Evolutionary conservation across 2,113 vertebrate genomes (phyloP), one percentile per base, ranked within the genome.

Genomic region (Hydropotes inermis): DNA sequence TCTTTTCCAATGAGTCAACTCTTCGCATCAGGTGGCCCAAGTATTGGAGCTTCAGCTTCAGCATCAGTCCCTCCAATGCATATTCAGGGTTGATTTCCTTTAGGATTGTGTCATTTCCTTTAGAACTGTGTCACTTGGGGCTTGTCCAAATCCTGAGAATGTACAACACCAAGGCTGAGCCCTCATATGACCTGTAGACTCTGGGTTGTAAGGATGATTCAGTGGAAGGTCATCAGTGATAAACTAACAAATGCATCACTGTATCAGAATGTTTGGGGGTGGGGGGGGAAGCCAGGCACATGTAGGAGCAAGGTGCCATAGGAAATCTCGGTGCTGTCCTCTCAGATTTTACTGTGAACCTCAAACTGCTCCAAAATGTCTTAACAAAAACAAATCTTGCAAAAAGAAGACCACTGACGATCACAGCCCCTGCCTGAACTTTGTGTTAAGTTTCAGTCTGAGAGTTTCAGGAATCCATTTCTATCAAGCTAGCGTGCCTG

Each of bases 201-300:
- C 47, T 6, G 27, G 15, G 33, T 70, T 28, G 36, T 88, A 10
- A 14, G 1, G 3, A 28, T 6, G n/a, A 60, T 3, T 89, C 64
- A 30, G 0, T 5, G 8, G 23, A 23, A 52, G 45, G 7, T 45
- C 8, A 10, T 89, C 76, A n/a, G 0, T 6, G 10, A 39, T 36
- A 23, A 74, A 74, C 2, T 74, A 43, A n/a, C 36, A 25, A 45
- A 54, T 1, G 11, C 19, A 17, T 25, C 6, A 16, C 16, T 54
- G 16, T 0, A 1, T 33, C 36, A 25, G 57, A 16, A 16, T 13
- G 54, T 33, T 50, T 1, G 0, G 60, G 25, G 2, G 14, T 11
- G 0, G 12, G 47, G 13, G 16, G 21, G 55, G 16, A 23, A 1
- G 36, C 30, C 16, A 6, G 3, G 36, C 9, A 12, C 1, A 0